Base-by-base conservation (phyloP, 2,797 vertebrate species). In the Toxotes lorentzi region DNA sequence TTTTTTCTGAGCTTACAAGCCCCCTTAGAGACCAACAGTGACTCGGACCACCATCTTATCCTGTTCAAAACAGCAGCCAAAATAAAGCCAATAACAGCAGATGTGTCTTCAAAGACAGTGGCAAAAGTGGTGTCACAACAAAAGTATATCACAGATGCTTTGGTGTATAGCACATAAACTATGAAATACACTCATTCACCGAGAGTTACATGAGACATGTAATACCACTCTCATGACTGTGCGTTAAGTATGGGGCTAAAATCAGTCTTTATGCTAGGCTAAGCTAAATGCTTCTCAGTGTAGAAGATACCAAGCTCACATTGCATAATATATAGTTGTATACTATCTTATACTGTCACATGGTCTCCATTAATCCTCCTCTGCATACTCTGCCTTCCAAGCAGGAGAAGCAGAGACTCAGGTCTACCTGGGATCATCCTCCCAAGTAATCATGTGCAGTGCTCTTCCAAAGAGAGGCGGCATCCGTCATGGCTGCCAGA, bases 1-100 rank as follows among this genome's bases (percentile, higher is more conserved):
- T 78, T 62, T 60, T 30, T 51, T 45, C 35, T 65, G 53, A 10
- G 12, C 47, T 66, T 32, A 5, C 16, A 27, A 21, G 8, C 61
- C 51, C 41, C 30, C 4, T 24, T 11, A 23, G 58, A 67, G 30
- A 73, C 54, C 3, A 35, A 14, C 43, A 32, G 10, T 75, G 48
- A 66, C 57, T 21, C 19, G 21, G 27, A 35, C 14, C 35, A 47
- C 21, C 41, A 34, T 43, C 9, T 51, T 27, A 61, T 50, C 35
- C 38, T 43, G 58, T 57, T 68, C 38, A 41, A 38, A 34, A 24
- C 2, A 41, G 48, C 30, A 59, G 66, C 16, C 35, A 6, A 1
- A 57, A 34, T 16, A 13, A 13, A 41, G 21, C n/a, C 32, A 50
- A 23, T 30, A 47, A 61, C 48, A 66, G 30, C 8, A 58, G 43